These are phyloP conservation scores for Papilio dardanus DNA, from an alignment of 1,140 invertebrate genomes.

Conservation along the genomic window DNA sequence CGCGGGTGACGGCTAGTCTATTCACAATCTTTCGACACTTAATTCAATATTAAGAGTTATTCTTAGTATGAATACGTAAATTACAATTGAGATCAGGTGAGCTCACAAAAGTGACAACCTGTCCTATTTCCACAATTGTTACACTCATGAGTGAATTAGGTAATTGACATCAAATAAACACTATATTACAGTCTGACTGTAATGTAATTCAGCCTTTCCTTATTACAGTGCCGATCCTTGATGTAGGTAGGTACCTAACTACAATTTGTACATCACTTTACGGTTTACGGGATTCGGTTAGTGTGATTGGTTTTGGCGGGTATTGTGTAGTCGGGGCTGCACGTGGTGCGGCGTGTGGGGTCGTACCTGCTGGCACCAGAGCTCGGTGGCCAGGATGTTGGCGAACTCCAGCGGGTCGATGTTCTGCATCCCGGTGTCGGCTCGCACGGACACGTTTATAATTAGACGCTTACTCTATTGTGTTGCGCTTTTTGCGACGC, in stretches of 20 bases:
- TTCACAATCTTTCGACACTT: not conserved
- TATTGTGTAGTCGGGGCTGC: not conserved
- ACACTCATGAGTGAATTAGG: slow-evolving; percentile 15
- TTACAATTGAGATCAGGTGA: slow-evolving; percentile 2
- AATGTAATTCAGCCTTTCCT: slow-evolving; percentile 26
- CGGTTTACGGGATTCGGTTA: not conserved
- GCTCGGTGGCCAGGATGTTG: slow-evolving; percentile 90
- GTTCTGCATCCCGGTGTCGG: slow-evolving; percentile 74
- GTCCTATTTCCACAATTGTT: slow-evolving; percentile 10
- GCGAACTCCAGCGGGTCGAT: slow-evolving; percentile 91
- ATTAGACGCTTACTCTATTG: slow-evolving; percentile 81
- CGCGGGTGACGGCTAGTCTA: not conserved
- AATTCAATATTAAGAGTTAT: not conserved
- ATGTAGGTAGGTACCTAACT: no score
- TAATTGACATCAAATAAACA: slow-evolving; percentile 30
- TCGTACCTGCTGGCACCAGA: slow-evolving; percentile 89
- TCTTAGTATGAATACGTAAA: not conserved
- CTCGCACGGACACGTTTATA: slow-evolving; percentile 74
- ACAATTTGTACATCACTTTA: no score
- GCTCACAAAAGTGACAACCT: not conserved
- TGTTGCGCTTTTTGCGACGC: slow-evolving; percentile 80
- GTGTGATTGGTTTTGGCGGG: not conserved
- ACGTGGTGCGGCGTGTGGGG: not conserved
- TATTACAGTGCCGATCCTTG: slow-evolving; percentile 10
- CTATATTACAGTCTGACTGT: not conserved